A percentile compares a stretch with the other conserved stretches of the same genome.
Evolutionary conservation across 1,140 invertebrate genomes (phyloP).

Genomic region (Diorhabda elongata): DNA sequence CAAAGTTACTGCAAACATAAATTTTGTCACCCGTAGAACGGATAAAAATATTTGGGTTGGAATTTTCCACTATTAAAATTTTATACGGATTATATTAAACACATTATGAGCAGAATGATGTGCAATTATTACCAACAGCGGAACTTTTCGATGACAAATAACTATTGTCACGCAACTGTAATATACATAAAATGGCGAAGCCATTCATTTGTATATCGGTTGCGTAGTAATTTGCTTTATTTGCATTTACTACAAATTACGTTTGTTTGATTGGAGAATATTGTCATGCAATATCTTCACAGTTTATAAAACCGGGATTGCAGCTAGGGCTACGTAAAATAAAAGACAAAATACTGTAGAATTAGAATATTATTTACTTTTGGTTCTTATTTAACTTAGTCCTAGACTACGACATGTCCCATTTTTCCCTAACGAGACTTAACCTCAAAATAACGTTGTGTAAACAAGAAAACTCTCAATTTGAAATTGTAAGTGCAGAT

Average conservation of each 20-base stretch:
- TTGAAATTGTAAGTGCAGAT: too few relatives aligned
- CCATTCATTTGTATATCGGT: neutral
- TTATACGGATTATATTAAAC: constrained; percentile 3
- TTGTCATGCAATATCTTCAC: too few relatives aligned
- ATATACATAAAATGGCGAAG: neutral
- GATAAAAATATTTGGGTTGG: constrained; percentile 2
- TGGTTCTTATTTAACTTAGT: too few relatives aligned
- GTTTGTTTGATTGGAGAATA: too few relatives aligned
- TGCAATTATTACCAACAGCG: neutral
- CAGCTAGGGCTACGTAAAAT: too few relatives aligned
- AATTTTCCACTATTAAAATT: constrained; percentile 3
- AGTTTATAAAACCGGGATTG: too few relatives aligned
- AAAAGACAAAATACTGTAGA: too few relatives aligned
- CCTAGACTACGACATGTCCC: too few relatives aligned
- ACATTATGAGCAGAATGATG: constrained; percentile 2
- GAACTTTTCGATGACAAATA: constrained; percentile 1
- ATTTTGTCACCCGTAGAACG: neutral
- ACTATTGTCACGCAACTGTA: neutral
- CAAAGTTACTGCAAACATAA: constrained; percentile 2
- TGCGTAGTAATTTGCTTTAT: neutral
- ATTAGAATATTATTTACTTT: too few relatives aligned
- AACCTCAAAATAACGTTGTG: too few relatives aligned
- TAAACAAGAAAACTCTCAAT: too few relatives aligned
- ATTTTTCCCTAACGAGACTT: too few relatives aligned
- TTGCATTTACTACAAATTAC: neutral